Percentiles rank a stretch among this genome's conserved stretches.
phyloP scores from a whole-genome alignment of 2,888 invertebrate genomes.

The Drosophila mimetica region DNA sequence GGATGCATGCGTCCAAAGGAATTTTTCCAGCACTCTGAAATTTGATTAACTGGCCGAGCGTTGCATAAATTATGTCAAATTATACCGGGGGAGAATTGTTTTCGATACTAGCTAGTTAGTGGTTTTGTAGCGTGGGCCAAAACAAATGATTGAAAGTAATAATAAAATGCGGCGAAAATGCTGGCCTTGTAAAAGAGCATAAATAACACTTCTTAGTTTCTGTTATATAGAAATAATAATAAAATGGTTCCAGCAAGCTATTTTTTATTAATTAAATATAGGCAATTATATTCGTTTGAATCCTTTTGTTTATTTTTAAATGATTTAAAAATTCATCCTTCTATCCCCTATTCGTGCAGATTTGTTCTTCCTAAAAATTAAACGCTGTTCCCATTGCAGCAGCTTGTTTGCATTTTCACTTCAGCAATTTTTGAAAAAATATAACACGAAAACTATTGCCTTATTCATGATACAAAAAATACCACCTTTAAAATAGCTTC shows the following conservation, averaged over 20 bases:
- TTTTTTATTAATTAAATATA: no score
- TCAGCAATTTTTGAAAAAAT: not conserved
- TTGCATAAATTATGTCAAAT: conserved; percentile 71
- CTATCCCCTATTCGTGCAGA: no score
- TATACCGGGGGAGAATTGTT: conserved; percentile 28
- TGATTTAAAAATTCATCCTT: no score
- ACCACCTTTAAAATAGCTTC: conserved; percentile 5
- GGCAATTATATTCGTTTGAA: no score
- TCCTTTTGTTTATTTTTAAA: no score
- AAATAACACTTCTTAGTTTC: not conserved
- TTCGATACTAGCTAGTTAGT: conserved; percentile 35
- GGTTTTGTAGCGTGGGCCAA: conserved; percentile 17
- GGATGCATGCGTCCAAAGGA: conserved; percentile 53
- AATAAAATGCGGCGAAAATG: not conserved
- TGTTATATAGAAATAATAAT: no score
- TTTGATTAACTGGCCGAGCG: conserved; percentile 67
- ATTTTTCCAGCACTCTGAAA: conserved; percentile 64
- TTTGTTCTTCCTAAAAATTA: not conserved
- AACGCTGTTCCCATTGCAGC: not conserved
- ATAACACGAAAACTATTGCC: not conserved
- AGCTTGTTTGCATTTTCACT: conserved; percentile 17
- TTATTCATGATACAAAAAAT: conserved; percentile 1
- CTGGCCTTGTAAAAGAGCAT: not conserved
- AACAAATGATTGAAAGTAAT: conserved; percentile 3
- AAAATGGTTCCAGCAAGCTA: no score